Evolutionary conservation across 2,113 vertebrate species (phyloP).

Genomic region (Collichthys lucidus): DNA sequence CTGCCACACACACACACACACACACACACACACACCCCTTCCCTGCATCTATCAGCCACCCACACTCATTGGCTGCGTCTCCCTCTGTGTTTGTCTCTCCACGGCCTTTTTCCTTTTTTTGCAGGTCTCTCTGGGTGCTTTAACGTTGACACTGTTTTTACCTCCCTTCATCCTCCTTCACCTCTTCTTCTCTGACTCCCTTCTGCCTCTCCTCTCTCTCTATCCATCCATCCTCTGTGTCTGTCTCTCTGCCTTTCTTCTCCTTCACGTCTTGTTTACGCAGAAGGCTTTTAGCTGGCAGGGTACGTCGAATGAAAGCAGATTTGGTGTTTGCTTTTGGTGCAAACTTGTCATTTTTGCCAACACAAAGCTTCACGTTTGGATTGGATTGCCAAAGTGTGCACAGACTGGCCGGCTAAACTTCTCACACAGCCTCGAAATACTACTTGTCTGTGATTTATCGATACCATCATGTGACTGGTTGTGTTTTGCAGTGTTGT

Average conservation of each 20-base stretch:
- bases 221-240: neutral
- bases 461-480: neutral
- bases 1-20: conserved; percentile 25
- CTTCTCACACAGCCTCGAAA: neutral
- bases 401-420: neutral
- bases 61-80: conserved; percentile 59
- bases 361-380: neutral
- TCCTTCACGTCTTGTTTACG: conserved; percentile 10
- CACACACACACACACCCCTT: conserved; percentile 40
- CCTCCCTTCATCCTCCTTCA: neutral
- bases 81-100: conserved; percentile 56
- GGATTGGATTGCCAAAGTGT: conserved; percentile 5
- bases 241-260: neutral
- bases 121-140: conserved; percentile 45
- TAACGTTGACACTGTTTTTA: conserved; percentile 1
- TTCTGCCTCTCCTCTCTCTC: neutral
- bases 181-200: neutral
- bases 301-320: neutral
- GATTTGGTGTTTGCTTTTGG: conserved; percentile 14
- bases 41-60: conserved; percentile 68
- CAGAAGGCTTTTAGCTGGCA: conserved; percentile 25
- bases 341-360: neutral
- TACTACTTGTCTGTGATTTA: neutral
- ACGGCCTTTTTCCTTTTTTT: conserved; percentile 50
- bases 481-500: conserved; percentile 3